These are phyloP conservation scores for Hedychridium roseum DNA, from an alignment of 2,888 invertebrate species.

Conservation along the genomic window DNA sequence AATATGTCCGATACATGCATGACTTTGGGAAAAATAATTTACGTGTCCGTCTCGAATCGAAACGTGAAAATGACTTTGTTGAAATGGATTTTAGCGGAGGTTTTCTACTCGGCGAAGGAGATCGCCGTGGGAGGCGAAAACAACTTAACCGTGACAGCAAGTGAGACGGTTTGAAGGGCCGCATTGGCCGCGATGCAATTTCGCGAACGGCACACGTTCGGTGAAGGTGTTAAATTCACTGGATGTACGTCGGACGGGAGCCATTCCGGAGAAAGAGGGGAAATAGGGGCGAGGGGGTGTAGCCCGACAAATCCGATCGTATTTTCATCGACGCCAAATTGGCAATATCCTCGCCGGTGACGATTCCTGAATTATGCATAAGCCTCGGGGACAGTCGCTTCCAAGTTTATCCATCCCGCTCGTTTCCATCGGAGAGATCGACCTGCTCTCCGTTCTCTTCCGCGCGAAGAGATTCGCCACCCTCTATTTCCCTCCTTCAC, in stretches of 20 bases:
- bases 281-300: slow-evolving; percentile 26
- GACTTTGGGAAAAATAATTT: too few species aligned
- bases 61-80: too few species aligned
- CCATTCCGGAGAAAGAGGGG: slow-evolving; percentile 35
- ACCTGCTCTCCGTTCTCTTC: slow-evolving; percentile 36
- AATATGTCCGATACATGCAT: too few species aligned
- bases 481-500: slow-evolving; percentile 7
- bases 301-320: slow-evolving; percentile 62
- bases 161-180: too few species aligned
- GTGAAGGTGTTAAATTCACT: slow-evolving; percentile 59
- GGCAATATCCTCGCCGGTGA: slow-evolving; percentile 64
- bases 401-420: slow-evolving; percentile 62
- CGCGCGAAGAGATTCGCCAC: slow-evolving; percentile 25
- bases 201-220: slow-evolving; percentile 38
- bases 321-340: slow-evolving; percentile 65
- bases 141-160: too few species aligned
- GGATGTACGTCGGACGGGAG: slow-evolving; percentile 47
- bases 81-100: too few species aligned
- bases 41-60: not conserved
- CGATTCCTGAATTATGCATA: slow-evolving; percentile 64
- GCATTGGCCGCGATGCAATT: slow-evolving; percentile 44
- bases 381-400: slow-evolving; percentile 61
- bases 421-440: slow-evolving; percentile 46
- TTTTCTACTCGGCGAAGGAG: too few species aligned
- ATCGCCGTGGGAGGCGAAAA: too few species aligned